phyloP scores from a whole-genome alignment of 2,888 invertebrate species.

The Xanthia togata region DNA sequence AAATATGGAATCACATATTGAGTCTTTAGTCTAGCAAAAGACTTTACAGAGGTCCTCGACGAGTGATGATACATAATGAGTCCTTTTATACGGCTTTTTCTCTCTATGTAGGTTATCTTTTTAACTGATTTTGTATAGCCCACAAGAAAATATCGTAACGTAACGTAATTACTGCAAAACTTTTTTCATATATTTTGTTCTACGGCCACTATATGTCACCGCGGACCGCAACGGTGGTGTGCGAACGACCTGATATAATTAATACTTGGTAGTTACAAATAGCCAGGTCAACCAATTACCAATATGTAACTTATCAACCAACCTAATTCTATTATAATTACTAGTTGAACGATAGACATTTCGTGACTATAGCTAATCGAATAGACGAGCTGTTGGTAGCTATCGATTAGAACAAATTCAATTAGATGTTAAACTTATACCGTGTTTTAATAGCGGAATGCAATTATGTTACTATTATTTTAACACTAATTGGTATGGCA shows the following conservation, averaged over 20 bases:
- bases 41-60: not conserved
- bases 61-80: not conserved
- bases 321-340: conserved; percentile 50
- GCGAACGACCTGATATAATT: not conserved
- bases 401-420: conserved; percentile 41
- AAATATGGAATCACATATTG: not conserved
- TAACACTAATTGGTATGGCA: conserved; percentile 45
- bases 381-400: conserved; percentile 36
- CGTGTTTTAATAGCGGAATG: conserved; percentile 17
- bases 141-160: not conserved
- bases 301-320: conserved; percentile 37
- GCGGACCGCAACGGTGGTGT: not conserved
- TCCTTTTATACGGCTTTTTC: not conserved
- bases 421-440: conserved; percentile 29
- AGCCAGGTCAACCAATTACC: conserved; percentile 31
- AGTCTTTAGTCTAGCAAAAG: not conserved
- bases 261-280: not conserved
- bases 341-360: conserved; percentile 51
- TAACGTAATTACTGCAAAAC: not conserved
- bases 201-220: not conserved
- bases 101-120: not conserved
- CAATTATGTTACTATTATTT: conserved; percentile 49
- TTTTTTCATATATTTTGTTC: not conserved
- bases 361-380: conserved; percentile 63
- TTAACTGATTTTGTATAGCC: not conserved